Evolutionary conservation across 1,140 invertebrate species (phyloP).

Genomic region (Eueides isabella): DNA sequence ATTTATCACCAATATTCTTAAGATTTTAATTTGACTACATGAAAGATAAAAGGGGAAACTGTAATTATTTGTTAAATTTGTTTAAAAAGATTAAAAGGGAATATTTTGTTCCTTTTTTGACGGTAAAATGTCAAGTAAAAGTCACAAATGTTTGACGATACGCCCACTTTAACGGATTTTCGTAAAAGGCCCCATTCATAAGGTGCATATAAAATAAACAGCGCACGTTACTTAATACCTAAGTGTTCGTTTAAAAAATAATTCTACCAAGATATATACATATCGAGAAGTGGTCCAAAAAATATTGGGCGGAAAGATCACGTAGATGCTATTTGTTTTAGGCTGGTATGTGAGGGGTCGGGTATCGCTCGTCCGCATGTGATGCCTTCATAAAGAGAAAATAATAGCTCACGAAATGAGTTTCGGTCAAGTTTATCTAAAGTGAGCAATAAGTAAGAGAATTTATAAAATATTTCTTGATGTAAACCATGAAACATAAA

Average conservation of each 20-base stretch:
- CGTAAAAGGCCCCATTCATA: too few relatives aligned
- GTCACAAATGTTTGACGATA: too few relatives aligned
- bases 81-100: too few relatives aligned
- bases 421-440: conserved; percentile 34
- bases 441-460: background rate
- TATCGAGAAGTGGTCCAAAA: background rate
- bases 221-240: too few relatives aligned
- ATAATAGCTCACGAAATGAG: conserved; percentile 23
- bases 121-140: too few relatives aligned
- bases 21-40: too few relatives aligned
- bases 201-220: too few relatives aligned
- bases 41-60: too few relatives aligned
- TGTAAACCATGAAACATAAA: background rate
- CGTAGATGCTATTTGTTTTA: conserved; percentile 23
- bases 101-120: too few relatives aligned
- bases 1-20: too few relatives aligned
- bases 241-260: background rate
- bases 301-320: conserved; percentile 7
- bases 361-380: conserved; percentile 16
- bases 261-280: background rate
- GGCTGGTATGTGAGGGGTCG: conserved; percentile 7
- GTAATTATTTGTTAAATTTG: too few relatives aligned
- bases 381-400: conserved; percentile 36
- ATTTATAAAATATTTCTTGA: background rate
- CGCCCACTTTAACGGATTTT: too few relatives aligned